Evolutionary conservation across 2,113 vertebrate species (phyloP), one percentile per base, ranked within the genome.

Genomic region (Platichthys stellatus): DNA sequence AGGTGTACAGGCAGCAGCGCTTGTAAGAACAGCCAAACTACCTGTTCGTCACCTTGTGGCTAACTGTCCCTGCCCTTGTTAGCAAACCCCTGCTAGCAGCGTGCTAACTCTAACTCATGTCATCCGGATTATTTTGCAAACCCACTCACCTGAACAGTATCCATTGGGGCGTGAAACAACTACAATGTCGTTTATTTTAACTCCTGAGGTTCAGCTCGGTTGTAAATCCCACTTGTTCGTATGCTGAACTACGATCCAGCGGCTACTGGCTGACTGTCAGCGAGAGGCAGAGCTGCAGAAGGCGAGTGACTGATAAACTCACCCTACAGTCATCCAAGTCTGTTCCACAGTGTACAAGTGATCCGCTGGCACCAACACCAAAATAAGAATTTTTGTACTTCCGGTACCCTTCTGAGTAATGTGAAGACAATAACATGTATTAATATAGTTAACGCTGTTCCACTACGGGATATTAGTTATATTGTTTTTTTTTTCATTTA

Each of bases 101-200:
- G 84, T 73, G 90, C 81, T 84, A 88, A 78, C 26, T 74, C 74
- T 20, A 69, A 76, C 63, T 51, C 56, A 14, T 2, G 68, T 76
- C 49, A 67, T 60, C 54, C 58, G 9, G 20, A 2, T 11, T 47
- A 24, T 11, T 59, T 9, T 38, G 24, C 14, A 28, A 18, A 56
- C 24, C 28, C 40, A 70, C 85, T 20, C 45, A 92, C 91, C 90
- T 91, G 88, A 82, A 83, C 63, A 60, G 80, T 49, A 43, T 91
- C 87, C 91, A 92, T 91, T 14, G 28, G 74, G 60, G 40, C 26
- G 57, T 3, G 38, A 23, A 63, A 20, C 31, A 21, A 11, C 1
- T 12, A 54, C 2, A 35, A 28, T 38, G 20, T 21, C 18, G 51
- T 15, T 47, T 28, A 2, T 53, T 66, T 6, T 31, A 8, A 5